These are phyloP conservation scores for Hyposoter dolosus DNA, from an alignment of 2,888 invertebrate species.

Conservation along the genomic window DNA sequence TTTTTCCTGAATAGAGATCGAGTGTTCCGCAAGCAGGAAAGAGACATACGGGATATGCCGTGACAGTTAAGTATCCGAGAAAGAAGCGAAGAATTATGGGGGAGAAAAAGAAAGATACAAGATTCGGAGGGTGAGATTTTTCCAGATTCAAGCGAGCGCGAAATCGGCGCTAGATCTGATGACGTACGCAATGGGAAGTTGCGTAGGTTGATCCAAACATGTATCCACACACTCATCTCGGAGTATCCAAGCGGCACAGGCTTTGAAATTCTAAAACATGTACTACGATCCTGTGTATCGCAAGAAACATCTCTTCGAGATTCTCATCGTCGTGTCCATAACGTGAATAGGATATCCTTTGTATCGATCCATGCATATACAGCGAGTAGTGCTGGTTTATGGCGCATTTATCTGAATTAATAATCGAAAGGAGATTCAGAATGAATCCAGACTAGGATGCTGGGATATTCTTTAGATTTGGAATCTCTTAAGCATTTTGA, in stretches of 20 bases:
- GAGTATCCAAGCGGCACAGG: background rate
- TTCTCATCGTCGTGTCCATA: constrained; percentile 50
- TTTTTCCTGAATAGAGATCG: constrained; percentile 47
- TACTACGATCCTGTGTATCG: constrained; percentile 54
- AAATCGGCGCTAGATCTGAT: constrained; percentile 36
- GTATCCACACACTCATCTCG: background rate
- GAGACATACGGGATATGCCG: constrained; percentile 32
- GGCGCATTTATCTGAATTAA: constrained; percentile 76
- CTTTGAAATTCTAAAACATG: constrained; percentile 15
- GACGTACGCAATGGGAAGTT: constrained; percentile 1
- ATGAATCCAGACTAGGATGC: constrained; percentile 34
- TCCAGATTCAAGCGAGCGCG: constrained; percentile 45
- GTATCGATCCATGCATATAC: constrained; percentile 64
- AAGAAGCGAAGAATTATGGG: constrained; percentile 3
- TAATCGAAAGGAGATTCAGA: constrained; percentile 76
- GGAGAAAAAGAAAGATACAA: background rate
- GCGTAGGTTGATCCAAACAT: constrained; percentile 45
- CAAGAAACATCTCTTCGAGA: constrained; percentile 34
- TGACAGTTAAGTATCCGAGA: constrained; percentile 54
- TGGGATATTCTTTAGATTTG: constrained; percentile 20
- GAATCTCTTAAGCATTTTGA: background rate
- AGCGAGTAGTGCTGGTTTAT: constrained; percentile 70
- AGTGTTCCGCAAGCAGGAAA: constrained; percentile 43
- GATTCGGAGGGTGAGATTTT: constrained; percentile 23
- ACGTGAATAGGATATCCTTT: constrained; percentile 28